A percentile compares a stretch with the other conserved stretches of the same genome.
Evolutionary conservation across 2,113 vertebrate species (phyloP).

Genomic region (Arizona elegans): DNA sequence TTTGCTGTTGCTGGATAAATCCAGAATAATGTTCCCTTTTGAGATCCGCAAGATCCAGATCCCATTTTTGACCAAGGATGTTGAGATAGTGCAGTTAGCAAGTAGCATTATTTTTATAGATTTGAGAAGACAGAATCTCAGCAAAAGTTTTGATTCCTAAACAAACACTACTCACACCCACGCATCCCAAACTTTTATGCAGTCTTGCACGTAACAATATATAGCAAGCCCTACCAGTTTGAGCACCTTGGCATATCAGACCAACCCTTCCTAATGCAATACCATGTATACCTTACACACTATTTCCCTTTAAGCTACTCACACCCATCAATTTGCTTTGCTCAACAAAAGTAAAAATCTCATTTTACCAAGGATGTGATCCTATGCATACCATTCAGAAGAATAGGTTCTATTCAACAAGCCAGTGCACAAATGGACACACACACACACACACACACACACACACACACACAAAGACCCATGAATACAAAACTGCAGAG

Average conservation of each 20-base stretch:
- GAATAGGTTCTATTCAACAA: background rate
- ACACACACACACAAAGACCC: background rate
- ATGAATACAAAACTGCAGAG: background rate
- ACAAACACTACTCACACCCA: background rate
- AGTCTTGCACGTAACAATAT: background rate
- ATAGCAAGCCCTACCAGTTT: background rate
- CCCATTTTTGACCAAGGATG: background rate
- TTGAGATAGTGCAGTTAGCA: background rate
- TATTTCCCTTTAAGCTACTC: background rate
- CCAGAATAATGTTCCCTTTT: background rate
- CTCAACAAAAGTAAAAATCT: background rate
- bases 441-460: background rate
- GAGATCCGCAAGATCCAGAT: background rate
- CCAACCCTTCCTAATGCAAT: background rate
- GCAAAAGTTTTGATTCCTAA: background rate
- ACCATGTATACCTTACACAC: background rate
- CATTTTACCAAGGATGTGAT: background rate
- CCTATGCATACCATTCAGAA: background rate
- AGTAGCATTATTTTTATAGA: background rate
- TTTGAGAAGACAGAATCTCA: constrained; percentile 9
- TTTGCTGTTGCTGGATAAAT: background rate
- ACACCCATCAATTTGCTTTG: background rate
- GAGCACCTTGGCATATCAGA: background rate
- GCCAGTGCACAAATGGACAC: background rate
- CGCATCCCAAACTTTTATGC: background rate